Conservation (phyloP, 2,888 invertebrate genomes). For the Himalopsyche japonica region DNA sequence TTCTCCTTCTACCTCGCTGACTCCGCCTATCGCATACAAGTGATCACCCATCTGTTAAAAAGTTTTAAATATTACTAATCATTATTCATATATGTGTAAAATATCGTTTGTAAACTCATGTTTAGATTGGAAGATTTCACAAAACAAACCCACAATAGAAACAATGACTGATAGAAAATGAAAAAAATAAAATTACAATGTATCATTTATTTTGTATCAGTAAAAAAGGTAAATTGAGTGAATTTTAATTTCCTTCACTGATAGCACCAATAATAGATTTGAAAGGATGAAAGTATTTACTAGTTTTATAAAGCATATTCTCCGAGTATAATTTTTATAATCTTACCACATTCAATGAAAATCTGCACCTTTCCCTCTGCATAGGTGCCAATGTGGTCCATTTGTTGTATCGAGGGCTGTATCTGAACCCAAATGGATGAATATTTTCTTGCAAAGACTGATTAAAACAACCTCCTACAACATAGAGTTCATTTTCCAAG, state of each 20-base stretch:
- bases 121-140: not conserved
- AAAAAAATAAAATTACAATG: not conserved
- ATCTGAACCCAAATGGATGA: slow-evolving; percentile 73
- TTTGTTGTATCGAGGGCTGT: slow-evolving; percentile 62
- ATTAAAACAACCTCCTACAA: slow-evolving; percentile 74
- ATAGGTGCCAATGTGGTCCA: slow-evolving; percentile 72
- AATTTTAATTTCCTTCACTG: no score
- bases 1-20: slow-evolving; percentile 57
- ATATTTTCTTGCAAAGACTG: slow-evolving; percentile 69
- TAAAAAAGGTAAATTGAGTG: no score
- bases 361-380: slow-evolving; percentile 67
- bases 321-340: no score
- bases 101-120: not conserved
- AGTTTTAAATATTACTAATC: not conserved
- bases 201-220: no score
- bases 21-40: slow-evolving; percentile 68
- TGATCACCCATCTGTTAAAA: slow-evolving; percentile 41
- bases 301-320: not conserved
- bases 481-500: slow-evolving; percentile 68
- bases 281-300: not conserved
- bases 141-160: not conserved
- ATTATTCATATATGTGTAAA: no score
- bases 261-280: not conserved
- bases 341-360: slow-evolving; percentile 64
- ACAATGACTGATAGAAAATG: not conserved